Conservation (phyloP, 2,888 invertebrate genomes). For the Tenthredo notha region DNA sequence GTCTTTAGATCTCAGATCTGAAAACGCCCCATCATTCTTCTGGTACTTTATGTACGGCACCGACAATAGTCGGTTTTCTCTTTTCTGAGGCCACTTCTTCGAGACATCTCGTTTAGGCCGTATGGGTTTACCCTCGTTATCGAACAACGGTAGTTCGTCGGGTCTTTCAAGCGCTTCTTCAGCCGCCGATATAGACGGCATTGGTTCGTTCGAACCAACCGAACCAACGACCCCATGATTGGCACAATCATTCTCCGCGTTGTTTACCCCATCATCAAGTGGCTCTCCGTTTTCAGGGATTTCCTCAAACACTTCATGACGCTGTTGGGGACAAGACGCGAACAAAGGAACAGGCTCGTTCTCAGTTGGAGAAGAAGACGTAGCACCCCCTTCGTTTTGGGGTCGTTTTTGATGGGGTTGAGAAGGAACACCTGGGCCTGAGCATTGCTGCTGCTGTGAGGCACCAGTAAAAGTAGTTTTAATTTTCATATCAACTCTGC, state of each 20-base stretch:
- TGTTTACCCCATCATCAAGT: conserved; percentile 44
- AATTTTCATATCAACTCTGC: conserved; percentile 88
- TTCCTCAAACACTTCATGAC: conserved; percentile 39
- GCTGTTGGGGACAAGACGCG: conserved; percentile 33
- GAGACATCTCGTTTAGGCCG: conserved; percentile 80
- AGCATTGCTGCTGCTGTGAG: conserved; percentile 29
- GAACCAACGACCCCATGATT: conserved; percentile 66
- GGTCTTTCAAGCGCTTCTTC: conserved; percentile 79
- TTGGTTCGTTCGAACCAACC: conserved; percentile 64
- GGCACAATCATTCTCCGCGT: conserved; percentile 58
- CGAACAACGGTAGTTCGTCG: conserved; percentile 83
- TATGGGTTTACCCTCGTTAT: conserved; percentile 79
- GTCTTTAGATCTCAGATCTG: conserved; percentile 79
- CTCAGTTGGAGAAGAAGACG: conserved; percentile 1
- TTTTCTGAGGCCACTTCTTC: conserved; percentile 79
- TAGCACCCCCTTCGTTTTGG: neutral
- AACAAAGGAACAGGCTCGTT: conserved; percentile 19
- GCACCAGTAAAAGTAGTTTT: conserved; percentile 82
- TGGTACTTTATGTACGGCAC: conserved; percentile 88
- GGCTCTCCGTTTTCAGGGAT: conserved; percentile 33
- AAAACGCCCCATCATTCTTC: conserved; percentile 78
- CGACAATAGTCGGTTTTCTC: conserved; percentile 86
- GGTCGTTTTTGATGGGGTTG: conserved; percentile 43
- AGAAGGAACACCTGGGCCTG: neutral
- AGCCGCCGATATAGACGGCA: conserved; percentile 76